Base-by-base conservation (phyloP, 2,888 invertebrate genomes). In the Zhengitettix transpicula region DNA sequence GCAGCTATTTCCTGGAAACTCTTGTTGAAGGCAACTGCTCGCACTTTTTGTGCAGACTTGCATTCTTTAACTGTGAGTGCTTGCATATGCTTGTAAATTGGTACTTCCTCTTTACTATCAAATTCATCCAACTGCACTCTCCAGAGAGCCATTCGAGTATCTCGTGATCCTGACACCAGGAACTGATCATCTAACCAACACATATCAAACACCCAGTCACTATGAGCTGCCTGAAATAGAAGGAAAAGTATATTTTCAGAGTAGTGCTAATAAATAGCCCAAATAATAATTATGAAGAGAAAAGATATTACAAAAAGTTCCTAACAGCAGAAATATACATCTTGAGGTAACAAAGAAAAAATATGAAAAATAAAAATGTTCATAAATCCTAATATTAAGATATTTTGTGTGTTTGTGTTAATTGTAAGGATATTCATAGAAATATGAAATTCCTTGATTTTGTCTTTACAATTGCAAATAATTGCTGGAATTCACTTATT, bases 151-250 rank as follows among this genome's bases (percentile, higher is more conserved):
- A 96, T 81, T 71, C 85, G 87, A 7, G 91, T 90, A 74, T 96
- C 96, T 58, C 94, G 82, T 0, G 94, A 93, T 12, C 95, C 95
- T 9, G 94, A 91, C 60, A 96, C 93, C 59, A 96, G 75, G 77
- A 91, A 94, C 74, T 95, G 88, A 74, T 97, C 96, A 73, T 97
- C 96, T 63, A 97, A 74, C 96, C 96, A 97, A 65, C 89, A 89
- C 83, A 94, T 85, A 70, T 96, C 96, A 73, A 89, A 81, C 63
- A 92, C 88, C 87, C 94, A 92, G 73, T 97, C 96, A 68, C 85
- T 83, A 71, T 97, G 96, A 1, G 89, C 91, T 67, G 77, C 75
- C 77, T 78, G 68, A 42, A 69, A 68, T 52, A 60, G 58, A 57
- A 59, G 44, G 28, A 28, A 28, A 28, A 28, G n/a, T 28, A 28